Conservation (phyloP, 2,113 vertebrate species). For the Entelurus aequoreus region DNA sequence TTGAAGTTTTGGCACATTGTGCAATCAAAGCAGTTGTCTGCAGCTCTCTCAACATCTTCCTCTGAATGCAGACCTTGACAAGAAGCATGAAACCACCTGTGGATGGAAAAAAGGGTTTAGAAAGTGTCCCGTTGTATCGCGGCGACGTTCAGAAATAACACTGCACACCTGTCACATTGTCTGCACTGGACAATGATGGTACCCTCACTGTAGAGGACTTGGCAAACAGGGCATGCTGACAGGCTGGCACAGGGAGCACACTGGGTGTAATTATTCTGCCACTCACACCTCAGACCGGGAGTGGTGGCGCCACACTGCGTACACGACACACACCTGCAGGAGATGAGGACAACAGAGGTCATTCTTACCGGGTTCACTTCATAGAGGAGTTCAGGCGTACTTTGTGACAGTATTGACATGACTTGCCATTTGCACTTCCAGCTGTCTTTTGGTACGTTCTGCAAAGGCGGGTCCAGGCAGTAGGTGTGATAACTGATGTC, state of each 20-base stretch:
- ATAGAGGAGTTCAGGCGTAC: conserved; percentile 1
- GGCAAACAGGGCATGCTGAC: conserved; percentile 84
- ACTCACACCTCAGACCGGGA: conserved; percentile 89
- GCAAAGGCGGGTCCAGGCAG: conserved; percentile 92
- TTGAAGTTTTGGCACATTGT: conserved; percentile 88
- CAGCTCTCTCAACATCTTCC: conserved; percentile 89
- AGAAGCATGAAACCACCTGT: conserved; percentile 95
- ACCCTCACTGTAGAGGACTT: conserved; percentile 84
- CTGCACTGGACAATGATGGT: conserved; percentile 91
- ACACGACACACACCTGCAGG: conserved; percentile 91
- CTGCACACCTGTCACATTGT: conserved; percentile 87
- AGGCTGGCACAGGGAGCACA: conserved; percentile 93
- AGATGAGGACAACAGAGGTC: conserved; percentile 27
- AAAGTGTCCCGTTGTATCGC: conserved; percentile 8
- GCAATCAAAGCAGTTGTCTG: conserved; percentile 92
- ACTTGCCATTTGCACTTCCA: conserved; percentile 98
- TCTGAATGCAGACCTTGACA: conserved; percentile 93
- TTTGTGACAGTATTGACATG: background rate
- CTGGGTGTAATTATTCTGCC: conserved; percentile 98
- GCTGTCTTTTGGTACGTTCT: conserved; percentile 95
- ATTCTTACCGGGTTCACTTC: conserved; percentile 20
- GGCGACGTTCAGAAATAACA: conserved; percentile 5
- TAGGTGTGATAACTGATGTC: conserved; percentile 99
- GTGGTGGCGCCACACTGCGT: conserved; percentile 90
- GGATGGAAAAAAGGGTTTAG: conserved; percentile 10